Evolutionary conservation across 2,113 vertebrate species (phyloP).

Genomic region (Rhea pennata): DNA sequence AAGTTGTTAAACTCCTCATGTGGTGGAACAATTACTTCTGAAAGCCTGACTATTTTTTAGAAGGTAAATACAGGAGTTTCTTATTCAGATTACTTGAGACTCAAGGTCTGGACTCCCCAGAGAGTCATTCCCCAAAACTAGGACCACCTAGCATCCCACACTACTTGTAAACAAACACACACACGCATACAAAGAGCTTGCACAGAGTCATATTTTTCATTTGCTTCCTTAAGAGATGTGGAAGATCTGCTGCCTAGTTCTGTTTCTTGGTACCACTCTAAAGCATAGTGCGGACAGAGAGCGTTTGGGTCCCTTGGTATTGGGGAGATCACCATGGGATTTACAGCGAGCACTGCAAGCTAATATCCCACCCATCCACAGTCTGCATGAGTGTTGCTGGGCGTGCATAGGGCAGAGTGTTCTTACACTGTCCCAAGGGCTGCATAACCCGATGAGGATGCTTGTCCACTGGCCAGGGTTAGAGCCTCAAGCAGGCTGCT

Average conservation of each 20-base stretch:
- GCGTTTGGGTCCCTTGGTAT: not conserved
- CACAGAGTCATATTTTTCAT: not conserved
- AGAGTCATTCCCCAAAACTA: not conserved
- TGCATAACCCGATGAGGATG: not conserved
- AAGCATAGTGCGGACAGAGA: not conserved
- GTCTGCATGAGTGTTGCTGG: not conserved
- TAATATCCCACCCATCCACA: not conserved
- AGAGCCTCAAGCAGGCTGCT: not conserved
- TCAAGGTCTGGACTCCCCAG: not conserved
- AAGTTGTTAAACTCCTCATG: not conserved
- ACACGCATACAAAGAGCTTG: not conserved
- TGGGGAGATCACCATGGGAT: not conserved
- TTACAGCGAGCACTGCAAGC: not conserved
- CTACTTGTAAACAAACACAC: not conserved
- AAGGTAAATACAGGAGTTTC: not conserved
- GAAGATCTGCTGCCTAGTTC: not conserved
- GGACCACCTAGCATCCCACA: not conserved
- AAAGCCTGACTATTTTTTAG: not conserved
- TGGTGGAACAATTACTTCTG: conserved; percentile 10
- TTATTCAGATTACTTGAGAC: not conserved
- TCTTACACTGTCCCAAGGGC: not conserved
- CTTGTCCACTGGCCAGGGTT: not conserved
- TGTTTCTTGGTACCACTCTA: not conserved
- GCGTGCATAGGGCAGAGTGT: not conserved
- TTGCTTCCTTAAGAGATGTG: not conserved